phyloP scores from a whole-genome alignment of 2,797 vertebrate genomes.

The Echiichthys vipera region DNA sequence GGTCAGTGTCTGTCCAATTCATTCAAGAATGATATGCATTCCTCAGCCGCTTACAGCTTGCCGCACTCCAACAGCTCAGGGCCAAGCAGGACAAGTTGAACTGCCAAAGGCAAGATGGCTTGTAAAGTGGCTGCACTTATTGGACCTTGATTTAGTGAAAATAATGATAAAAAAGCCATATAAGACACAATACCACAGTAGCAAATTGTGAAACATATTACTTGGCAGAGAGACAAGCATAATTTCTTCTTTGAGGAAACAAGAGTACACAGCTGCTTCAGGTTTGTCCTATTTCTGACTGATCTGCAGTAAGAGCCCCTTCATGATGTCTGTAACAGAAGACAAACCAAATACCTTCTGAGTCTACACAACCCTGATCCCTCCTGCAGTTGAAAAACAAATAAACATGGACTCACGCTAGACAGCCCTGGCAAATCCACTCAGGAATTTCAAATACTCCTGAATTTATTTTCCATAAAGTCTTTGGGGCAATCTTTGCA shows the following conservation, averaged over 20 bases:
- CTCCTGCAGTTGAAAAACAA: constrained; percentile 75
- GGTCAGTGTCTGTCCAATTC: constrained; percentile 67
- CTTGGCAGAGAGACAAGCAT: constrained; percentile 61
- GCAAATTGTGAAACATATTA: constrained; percentile 78
- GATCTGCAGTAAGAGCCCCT: constrained; percentile 71
- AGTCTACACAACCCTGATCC: constrained; percentile 76
- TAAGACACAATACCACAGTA: constrained; percentile 61
- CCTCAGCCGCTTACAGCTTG: constrained; percentile 52
- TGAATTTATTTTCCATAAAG: constrained; percentile 84
- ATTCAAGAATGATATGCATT: constrained; percentile 71
- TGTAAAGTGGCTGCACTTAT: constrained; percentile 53
- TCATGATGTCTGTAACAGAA: constrained; percentile 76
- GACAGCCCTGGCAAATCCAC: constrained; percentile 66
- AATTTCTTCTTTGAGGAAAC: constrained; percentile 41
- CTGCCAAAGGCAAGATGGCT: constrained; percentile 50
- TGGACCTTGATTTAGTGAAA: constrained; percentile 54
- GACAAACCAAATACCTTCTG: constrained; percentile 78
- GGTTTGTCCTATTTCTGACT: constrained; percentile 69
- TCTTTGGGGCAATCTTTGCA: constrained; percentile 81
- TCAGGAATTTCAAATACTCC: constrained; percentile 77
- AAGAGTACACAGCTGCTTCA: constrained; percentile 72
- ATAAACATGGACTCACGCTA: constrained; percentile 80
- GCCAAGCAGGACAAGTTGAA: constrained; percentile 59
- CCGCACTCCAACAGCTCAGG: constrained; percentile 46
- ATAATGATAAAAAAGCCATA: constrained; percentile 50